These are phyloP conservation scores for Prionailurus viverrinus DNA, from an alignment of 2,113 vertebrate genomes.

Conservation along the genomic window DNA sequence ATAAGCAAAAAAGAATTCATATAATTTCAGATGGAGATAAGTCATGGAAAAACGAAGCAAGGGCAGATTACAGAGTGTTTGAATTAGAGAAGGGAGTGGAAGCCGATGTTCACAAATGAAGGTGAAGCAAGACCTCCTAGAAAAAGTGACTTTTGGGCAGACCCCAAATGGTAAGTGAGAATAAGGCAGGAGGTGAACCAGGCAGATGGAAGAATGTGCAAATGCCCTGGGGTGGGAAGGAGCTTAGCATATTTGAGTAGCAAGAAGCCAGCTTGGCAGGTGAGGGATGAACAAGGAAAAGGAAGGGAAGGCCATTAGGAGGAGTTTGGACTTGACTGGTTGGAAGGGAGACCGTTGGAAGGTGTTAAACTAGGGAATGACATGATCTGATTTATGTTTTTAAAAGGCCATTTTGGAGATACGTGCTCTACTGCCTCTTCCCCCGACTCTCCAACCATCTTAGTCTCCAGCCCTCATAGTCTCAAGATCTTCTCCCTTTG, in stretches of 20 bases:
- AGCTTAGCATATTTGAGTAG: neutral
- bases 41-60: neutral
- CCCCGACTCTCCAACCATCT: neutral
- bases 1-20: neutral
- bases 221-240: neutral
- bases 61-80: neutral
- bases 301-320: neutral
- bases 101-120: neutral
- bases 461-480: neutral
- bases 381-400: neutral
- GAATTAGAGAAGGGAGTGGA: neutral
- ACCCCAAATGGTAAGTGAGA: neutral
- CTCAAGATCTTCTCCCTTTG: neutral
- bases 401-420: neutral
- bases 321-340: neutral
- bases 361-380: neutral
- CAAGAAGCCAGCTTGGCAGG: neutral
- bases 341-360: neutral
- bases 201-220: neutral
- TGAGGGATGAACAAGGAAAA: neutral
- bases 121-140: neutral
- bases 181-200: neutral
- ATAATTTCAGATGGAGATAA: neutral
- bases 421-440: neutral
- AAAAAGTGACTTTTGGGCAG: neutral